Base-by-base conservation (phyloP, 2,888 invertebrate genomes). In the Amblyteles armatorius region DNA sequence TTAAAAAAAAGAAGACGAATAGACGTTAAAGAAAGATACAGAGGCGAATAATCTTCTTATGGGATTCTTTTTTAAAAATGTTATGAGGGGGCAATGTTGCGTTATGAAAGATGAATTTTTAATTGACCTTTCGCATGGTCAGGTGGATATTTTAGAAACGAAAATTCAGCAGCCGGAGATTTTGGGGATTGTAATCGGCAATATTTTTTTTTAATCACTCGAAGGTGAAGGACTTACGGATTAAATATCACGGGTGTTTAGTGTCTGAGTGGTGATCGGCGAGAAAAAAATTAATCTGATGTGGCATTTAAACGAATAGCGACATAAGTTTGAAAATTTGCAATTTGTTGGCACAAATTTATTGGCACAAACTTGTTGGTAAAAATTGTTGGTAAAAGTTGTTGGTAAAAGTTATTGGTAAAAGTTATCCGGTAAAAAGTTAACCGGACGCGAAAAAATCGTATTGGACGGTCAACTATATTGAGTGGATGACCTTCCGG, bases 401-500 rank as follows among this genome's bases (percentile, higher is more conserved):
- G 6, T 33, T 6, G 33, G 33, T 6, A 5, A 33, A 33, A 33
- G 33, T 33, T 33, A 5, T 33, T 6, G 33, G 33, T 6, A 5
- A 5, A 33, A 33, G 33, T n/a, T n/a, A n/a, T n/a, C n/a, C n/a
- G n/a, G n/a, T n/a, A n/a, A n/a, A n/a, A n/a, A n/a, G n/a, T n/a
- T n/a, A n/a, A n/a, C n/a, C 52, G 33, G 33, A 48, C n/a, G 48
- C n/a, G 67, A 33, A 33, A 71, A 48, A 26, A 73, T 60, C 19
- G 19, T 22, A 78, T 84, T 78, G 68, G 82, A 71, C 65, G 36
- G 72, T 79, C 50, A 26, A 52, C 26, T 5, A 40, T 40, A 73
- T 48, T 68, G 83, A 90, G 88, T 89, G 76, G 91, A 84, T 73
- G 90, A 87, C 92, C 92, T 92, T 91, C 89, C 83, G 88, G 67